Evolutionary conservation across 37 sponge, comb jelly and placozoan species (phyloP).

Genomic region (Oscarella lobularis): DNA sequence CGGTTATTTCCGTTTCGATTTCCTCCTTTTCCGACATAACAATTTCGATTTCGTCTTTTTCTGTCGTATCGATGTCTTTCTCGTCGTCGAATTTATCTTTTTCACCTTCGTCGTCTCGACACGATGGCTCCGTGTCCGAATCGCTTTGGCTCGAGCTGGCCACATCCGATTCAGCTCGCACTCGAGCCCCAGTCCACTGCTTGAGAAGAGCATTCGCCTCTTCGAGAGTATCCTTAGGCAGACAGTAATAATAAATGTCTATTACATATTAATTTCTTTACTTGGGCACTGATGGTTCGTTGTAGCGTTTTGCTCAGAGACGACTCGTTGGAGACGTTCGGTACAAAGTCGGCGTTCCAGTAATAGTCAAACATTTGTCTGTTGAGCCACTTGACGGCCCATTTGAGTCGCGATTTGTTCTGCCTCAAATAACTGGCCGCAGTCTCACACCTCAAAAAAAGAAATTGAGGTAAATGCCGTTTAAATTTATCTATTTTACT

Average conservation of each 20-base stretch:
- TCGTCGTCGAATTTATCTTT: no score
- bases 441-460: neutral
- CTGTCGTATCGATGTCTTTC: no score
- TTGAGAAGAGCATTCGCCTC: neutral
- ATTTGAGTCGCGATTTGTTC: neutral
- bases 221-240: neutral
- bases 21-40: no score
- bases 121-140: no score
- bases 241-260: neutral
- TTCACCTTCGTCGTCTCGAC: no score
- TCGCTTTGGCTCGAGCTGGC: no score
- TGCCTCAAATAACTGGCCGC: neutral
- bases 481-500: slow-evolving; percentile 26
- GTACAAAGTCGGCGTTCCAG: neutral
- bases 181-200: no score
- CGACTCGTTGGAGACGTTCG: slow-evolving; percentile 72
- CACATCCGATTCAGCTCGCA: no score
- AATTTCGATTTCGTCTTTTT: no score
- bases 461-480: no score
- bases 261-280: neutral
- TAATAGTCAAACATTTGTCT: neutral
- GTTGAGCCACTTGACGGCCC: neutral
- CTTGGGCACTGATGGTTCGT: slow-evolving; percentile 89
- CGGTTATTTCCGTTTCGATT: no score
- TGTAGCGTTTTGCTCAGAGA: slow-evolving; percentile 57